phyloP scores from a whole-genome alignment of 1,140 invertebrate genomes.

The Palaemon carinicauda region DNA sequence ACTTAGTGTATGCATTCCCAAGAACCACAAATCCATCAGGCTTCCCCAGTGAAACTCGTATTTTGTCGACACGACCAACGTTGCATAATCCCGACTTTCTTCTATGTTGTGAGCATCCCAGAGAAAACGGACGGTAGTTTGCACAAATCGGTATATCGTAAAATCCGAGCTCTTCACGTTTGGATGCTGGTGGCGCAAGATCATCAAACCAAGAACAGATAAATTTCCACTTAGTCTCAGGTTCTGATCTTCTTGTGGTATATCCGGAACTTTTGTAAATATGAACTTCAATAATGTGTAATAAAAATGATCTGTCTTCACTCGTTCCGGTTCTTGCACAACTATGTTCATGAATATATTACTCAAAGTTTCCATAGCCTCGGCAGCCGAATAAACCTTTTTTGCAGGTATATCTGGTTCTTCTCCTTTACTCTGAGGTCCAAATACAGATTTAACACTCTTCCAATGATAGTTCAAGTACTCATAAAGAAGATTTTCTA shows the following conservation, averaged over 20 bases:
- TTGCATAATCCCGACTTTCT: constrained; percentile 81
- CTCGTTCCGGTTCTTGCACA: constrained; percentile 83
- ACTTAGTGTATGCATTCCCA: constrained; percentile 91
- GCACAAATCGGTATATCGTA: constrained; percentile 79
- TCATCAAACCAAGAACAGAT: constrained; percentile 80
- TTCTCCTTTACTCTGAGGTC: constrained; percentile 38
- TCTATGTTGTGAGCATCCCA: constrained; percentile 89
- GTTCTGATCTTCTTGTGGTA: constrained; percentile 83
- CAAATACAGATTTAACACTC: constrained; percentile 32
- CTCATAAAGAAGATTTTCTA: constrained; percentile 61
- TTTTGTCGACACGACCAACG: constrained; percentile 81
- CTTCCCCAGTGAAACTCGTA: constrained; percentile 90
- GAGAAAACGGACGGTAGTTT: constrained; percentile 85
- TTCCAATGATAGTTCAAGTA: constrained; percentile 61
- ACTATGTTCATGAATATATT: constrained; percentile 93
- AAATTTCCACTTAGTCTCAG: constrained; percentile 85
- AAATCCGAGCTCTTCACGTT: constrained; percentile 86
- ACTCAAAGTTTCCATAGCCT: constrained; percentile 82
- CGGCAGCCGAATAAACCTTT: constrained; percentile 22
- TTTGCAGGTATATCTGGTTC: constrained; percentile 25
- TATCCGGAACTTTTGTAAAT: constrained; percentile 79
- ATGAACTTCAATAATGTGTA: constrained; percentile 84
- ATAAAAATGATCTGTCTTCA: constrained; percentile 79
- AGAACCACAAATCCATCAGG: constrained; percentile 89
- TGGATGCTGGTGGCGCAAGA: constrained; percentile 81